Conservation (phyloP, 2,113 vertebrate genomes). For the Panurus biarmicus region DNA sequence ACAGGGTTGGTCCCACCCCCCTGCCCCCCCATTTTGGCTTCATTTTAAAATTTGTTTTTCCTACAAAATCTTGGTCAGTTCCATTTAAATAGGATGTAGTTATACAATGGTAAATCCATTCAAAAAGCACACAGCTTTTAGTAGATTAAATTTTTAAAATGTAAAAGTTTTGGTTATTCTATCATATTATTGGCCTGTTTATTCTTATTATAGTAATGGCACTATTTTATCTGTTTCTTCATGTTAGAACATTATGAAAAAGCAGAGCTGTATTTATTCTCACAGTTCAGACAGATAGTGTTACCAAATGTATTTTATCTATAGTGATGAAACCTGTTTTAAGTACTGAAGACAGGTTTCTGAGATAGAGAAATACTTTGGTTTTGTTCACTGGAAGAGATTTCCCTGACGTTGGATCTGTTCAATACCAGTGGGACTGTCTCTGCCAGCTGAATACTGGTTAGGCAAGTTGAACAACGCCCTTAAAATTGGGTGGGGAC, state of each 20-base stretch:
- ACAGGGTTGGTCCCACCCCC: too few relatives aligned
- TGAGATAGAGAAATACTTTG: neutral
- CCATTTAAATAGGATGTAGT: neutral
- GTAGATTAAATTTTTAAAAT: neutral
- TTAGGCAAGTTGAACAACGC: neutral
- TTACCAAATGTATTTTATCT: neutral
- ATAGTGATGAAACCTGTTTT: neutral
- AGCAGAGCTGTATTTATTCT: neutral
- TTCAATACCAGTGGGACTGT: neutral
- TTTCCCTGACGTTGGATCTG: neutral
- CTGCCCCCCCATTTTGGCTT: neutral
- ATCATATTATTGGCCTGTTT: neutral
- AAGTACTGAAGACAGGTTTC: neutral
- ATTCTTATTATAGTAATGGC: neutral
- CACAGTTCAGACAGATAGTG: neutral
- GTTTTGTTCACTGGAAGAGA: neutral
- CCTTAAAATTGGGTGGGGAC: neutral
- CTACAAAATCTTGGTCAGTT: neutral
- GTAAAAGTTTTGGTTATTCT: neutral
- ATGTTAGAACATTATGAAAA: neutral
- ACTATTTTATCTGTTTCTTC: neutral
- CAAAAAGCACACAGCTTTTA: neutral
- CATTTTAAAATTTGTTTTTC: neutral
- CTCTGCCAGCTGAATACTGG: neutral
- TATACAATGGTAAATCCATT: neutral